A percentile compares a stretch with the other conserved stretches of the same genome.
These are phyloP conservation scores for Brachyistius frenatus DNA, from an alignment of 2,113 vertebrate genomes.

Conservation along the genomic window DNA sequence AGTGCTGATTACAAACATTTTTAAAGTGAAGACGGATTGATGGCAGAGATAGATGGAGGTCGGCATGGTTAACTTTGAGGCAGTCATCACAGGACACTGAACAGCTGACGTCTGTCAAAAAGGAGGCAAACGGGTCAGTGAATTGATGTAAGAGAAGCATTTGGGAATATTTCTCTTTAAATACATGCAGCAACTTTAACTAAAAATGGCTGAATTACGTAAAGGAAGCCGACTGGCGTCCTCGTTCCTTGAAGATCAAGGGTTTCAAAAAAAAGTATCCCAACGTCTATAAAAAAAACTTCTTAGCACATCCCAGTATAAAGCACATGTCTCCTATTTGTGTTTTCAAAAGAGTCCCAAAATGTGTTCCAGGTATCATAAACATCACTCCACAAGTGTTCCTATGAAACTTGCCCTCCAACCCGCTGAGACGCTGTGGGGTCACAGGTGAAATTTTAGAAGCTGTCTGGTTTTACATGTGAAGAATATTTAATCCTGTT, in stretches of 20 bases:
- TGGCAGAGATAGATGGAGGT: neutral
- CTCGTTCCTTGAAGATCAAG: no score
- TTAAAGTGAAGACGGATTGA: neutral
- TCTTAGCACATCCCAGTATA: no score
- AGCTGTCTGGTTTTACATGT: neutral
- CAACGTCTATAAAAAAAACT: no score
- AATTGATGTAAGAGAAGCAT: no score
- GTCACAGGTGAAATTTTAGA: neutral
- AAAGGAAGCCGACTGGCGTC: no score
- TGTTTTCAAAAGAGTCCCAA: neutral
- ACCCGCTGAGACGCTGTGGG: neutral
- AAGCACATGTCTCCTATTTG: no score
- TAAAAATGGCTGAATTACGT: no score
- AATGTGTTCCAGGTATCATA: neutral
- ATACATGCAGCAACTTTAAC: no score
- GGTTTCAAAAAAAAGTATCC: no score
- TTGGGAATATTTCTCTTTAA: no score
- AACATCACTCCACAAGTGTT: fast-evolving
- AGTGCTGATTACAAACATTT: no score
- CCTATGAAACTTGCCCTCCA: neutral
- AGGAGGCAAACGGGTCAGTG: neutral
- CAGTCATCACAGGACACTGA: neutral
- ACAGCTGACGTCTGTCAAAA: fast-evolving
- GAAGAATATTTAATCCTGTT: neutral
- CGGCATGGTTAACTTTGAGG: neutral